Percentiles rank a stretch among this genome's conserved stretches.
Conservation (phyloP, 2,113 vertebrate species). For the Ginglymostoma cirratum region DNA sequence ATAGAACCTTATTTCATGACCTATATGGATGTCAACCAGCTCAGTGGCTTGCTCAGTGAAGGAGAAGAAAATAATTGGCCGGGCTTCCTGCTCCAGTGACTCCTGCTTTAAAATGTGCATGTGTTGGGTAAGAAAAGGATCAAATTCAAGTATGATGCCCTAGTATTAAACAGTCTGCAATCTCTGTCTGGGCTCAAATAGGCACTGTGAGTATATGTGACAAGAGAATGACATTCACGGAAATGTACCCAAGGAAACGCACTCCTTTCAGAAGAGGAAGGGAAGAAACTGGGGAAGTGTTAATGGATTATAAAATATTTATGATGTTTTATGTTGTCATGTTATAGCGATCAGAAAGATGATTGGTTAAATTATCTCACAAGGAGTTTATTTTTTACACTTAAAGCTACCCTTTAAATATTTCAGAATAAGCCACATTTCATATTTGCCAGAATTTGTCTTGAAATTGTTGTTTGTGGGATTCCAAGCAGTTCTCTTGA, state of each 20-base stretch:
- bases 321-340: background rate
- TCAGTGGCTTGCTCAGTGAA: background rate
- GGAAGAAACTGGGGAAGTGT: background rate
- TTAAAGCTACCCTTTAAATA: background rate
- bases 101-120: background rate
- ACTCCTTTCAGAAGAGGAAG: background rate
- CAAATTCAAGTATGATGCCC: background rate
- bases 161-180: background rate
- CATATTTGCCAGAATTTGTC: background rate
- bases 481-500: constrained; percentile 9
- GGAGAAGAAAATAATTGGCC: background rate
- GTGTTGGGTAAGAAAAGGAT: background rate
- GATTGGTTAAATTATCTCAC: background rate
- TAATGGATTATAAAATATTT: background rate
- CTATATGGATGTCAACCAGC: background rate
- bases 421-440: background rate
- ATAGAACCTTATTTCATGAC: background rate
- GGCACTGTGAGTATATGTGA: background rate
- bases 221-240: background rate
- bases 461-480: background rate
- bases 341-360: background rate
- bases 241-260: background rate
- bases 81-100: background rate
- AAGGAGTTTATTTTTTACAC: background rate
- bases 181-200: background rate